Percentiles rank a stretch among this genome's conserved stretches.
Evolutionary conservation across 2,888 invertebrate species (phyloP).

Genomic region (Parthenolecanium corni): DNA sequence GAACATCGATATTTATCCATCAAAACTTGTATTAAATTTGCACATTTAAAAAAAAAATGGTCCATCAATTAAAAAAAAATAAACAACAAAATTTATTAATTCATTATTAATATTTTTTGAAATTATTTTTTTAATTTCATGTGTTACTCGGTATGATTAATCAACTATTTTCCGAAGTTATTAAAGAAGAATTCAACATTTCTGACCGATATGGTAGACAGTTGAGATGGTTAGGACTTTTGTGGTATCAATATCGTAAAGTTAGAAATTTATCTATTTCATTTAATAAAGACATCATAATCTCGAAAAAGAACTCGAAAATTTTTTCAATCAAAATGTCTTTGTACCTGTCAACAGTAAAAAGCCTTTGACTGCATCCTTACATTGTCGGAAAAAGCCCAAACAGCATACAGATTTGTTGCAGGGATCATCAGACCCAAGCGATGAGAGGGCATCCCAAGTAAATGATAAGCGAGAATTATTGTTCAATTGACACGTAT

Average conservation of each 20-base stretch:
- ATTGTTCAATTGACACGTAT: no score
- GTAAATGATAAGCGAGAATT: no score
- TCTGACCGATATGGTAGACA: constrained; percentile 5
- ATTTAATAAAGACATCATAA: not conserved
- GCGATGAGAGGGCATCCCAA: no score
- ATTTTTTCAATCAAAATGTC: not conserved
- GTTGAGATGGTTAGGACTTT: constrained; percentile 13
- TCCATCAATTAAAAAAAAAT: not conserved
- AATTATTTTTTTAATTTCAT: constrained; percentile 12
- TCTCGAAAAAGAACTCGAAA: constrained; percentile 1
- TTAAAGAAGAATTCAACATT: constrained; percentile 12
- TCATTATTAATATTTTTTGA: constrained; percentile 5
- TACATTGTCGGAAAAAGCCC: no score
- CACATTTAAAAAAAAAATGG: not conserved
- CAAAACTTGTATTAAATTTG: no score
- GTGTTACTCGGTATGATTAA: constrained; percentile 8
- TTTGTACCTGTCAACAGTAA: no score
- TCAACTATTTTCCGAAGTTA: constrained; percentile 9
- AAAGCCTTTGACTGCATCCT: no score
- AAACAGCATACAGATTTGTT: no score
- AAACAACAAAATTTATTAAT: constrained; percentile 12
- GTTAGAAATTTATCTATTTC: not conserved
- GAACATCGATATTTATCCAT: no score
- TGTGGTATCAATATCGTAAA: constrained; percentile 5
- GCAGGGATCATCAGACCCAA: no score